These are phyloP conservation scores for Clarias batrachus DNA, from an alignment of 2,113 vertebrate species.

Conservation along the genomic window DNA sequence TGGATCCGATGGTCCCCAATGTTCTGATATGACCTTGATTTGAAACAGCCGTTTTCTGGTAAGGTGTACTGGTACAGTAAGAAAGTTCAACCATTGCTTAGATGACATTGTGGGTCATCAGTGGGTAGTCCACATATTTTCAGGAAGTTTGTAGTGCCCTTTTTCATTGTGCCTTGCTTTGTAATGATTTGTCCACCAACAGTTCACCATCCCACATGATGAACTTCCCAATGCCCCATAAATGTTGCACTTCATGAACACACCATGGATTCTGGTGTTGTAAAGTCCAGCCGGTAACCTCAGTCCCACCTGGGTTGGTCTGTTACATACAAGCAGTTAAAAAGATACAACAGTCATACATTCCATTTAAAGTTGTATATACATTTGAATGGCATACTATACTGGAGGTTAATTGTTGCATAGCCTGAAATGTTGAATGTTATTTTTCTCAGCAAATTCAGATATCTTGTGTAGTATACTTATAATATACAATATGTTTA, in stretches of 20 bases:
- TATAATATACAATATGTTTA: constrained; percentile 25
- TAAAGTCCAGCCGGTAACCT: constrained; percentile 1
- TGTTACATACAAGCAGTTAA: constrained; percentile 31
- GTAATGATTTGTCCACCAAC: background rate
- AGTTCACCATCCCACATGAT: background rate
- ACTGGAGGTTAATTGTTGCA: constrained; percentile 55
- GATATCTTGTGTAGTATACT: constrained; percentile 39
- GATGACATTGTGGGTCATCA: background rate
- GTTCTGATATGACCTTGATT: background rate
- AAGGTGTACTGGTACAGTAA: background rate
- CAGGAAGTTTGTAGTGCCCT: constrained; percentile 18
- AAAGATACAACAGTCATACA: constrained; percentile 53
- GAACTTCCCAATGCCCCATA: background rate
- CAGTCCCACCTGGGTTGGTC: constrained; percentile 2
- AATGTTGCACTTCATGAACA: background rate
- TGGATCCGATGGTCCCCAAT: background rate
- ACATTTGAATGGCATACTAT: constrained; percentile 44
- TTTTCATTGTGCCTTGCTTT: constrained; percentile 18
- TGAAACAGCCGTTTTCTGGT: background rate
- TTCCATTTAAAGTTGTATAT: constrained; percentile 46
- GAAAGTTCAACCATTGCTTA: background rate
- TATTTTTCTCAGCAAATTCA: constrained; percentile 18
- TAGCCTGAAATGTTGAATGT: constrained; percentile 50
- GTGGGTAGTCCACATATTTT: background rate
- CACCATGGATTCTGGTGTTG: background rate